Base-by-base conservation (phyloP, 2,888 invertebrate genomes). In the Argyra leucocephala region DNA sequence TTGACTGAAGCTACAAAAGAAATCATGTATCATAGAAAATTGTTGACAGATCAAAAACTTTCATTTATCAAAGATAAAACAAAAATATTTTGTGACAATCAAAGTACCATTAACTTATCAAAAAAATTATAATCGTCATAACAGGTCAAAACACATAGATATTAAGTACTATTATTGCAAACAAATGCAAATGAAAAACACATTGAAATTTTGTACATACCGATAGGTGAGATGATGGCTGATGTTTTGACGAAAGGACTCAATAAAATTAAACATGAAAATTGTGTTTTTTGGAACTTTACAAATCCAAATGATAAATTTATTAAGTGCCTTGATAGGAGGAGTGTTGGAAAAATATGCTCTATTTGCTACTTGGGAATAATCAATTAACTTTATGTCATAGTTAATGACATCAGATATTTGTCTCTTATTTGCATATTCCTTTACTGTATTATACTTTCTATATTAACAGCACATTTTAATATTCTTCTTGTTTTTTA, bases 101-200 rank as follows among this genome's bases (percentile, higher is more conserved):
- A 63, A 26, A 63, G 59, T 22, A 31, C 59, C 2, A 57, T 57
- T 3, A 22, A 58, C 5, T 57, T 57, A 3, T 22, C 57, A n/a
- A 9, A 23, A 57, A 26, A 57, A 58, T 31, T 23, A 21, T 21
- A 23, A 22, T 63, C 57, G 24, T 57, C 63, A 57, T 57, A 57
- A 63, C 1, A 23, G 57, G 12, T 57, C n/a, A 4, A 63, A 57
- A 36, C 22, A 62, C 36, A 62, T 62, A n/a, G 63, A 63, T n/a
- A 63, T 63, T 23, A 22, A 24, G n/a, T 63, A 48, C 24, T 22
- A 63, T 22, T 22, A 37, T 37, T 10, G 37, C 15, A 37, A 37
- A 37, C 37, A 37, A 37, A 37, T 37, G 37, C 37, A 37, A 37
- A 31, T 31, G 37, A 37, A 15, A 37, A 37, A 37, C 15, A 15